phyloP scores from a whole-genome alignment of 2,797 vertebrate species.

The Dallia pectoralis region DNA sequence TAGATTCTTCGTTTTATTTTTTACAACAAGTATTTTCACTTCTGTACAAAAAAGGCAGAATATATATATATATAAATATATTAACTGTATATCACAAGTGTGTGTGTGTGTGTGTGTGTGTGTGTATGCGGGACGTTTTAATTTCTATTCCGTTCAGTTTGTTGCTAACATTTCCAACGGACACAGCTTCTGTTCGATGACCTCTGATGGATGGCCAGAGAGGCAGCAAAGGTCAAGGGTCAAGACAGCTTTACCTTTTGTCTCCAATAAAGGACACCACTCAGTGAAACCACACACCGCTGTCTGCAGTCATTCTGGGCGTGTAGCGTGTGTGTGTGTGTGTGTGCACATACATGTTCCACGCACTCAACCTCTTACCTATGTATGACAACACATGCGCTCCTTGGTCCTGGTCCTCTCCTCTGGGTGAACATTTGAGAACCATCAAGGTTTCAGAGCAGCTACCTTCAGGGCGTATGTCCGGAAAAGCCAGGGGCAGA shows the following conservation, averaged over 20 bases:
- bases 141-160: constrained; percentile 83
- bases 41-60: constrained; percentile 87
- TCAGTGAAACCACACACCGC: constrained; percentile 36
- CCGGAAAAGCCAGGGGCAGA: no score
- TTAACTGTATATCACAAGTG: constrained; percentile 90
- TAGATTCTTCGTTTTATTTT: constrained; percentile 65
- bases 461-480: no score
- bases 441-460: no score
- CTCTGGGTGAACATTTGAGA: no score
- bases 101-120: constrained; percentile 92
- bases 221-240: constrained; percentile 64
- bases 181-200: constrained; percentile 88
- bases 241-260: constrained; percentile 67
- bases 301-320: background rate
- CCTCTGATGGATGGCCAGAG: constrained; percentile 70
- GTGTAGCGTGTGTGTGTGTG: no score
- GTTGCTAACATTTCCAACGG: constrained; percentile 95
- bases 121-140: constrained; percentile 84
- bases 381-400: no score
- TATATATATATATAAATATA: constrained; percentile 80
- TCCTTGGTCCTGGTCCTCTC: no score
- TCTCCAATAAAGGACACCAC: constrained; percentile 72
- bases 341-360: no score
- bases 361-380: no score
- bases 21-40: constrained; percentile 94